Evolutionary conservation across 2,797 vertebrate species (phyloP).

Genomic region (Pagetopsis macropterus): DNA sequence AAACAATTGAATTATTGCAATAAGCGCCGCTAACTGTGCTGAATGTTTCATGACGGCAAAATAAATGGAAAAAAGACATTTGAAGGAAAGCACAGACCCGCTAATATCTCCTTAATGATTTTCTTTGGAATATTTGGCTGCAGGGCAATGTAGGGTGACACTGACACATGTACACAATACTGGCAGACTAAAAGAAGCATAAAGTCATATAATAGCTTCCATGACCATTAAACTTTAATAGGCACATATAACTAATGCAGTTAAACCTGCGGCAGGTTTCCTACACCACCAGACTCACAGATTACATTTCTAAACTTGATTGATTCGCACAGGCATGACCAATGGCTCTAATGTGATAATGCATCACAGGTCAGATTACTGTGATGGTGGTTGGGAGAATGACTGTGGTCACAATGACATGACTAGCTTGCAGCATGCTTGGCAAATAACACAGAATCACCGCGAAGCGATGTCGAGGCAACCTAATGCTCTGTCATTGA

Average conservation of each 20-base stretch:
- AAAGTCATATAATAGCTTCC: constrained; percentile 61
- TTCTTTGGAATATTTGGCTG: constrained; percentile 62
- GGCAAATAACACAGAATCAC: constrained; percentile 63
- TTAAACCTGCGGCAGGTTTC: constrained; percentile 59
- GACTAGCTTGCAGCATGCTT: constrained; percentile 48
- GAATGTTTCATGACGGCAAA: constrained; percentile 31
- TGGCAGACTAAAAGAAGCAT: constrained; percentile 55
- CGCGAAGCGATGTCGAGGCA: constrained; percentile 57
- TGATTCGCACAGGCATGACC: constrained; percentile 71
- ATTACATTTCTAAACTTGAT: constrained; percentile 69
- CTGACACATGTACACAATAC: constrained; percentile 75
- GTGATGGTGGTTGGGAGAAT: constrained; percentile 33
- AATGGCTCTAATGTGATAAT: constrained; percentile 65
- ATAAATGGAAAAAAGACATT: constrained; percentile 39
- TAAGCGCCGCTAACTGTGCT: constrained; percentile 16
- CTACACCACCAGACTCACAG: constrained; percentile 57
- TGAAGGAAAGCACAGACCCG: constrained; percentile 52
- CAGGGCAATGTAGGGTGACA: constrained; percentile 63
- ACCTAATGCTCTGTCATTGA: constrained; percentile 65
- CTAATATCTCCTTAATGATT: constrained; percentile 70
- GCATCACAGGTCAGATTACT: constrained; percentile 49
- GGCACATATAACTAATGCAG: constrained; percentile 67
- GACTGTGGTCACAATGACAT: constrained; percentile 48
- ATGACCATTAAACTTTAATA: constrained; percentile 76
- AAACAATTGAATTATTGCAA: constrained; percentile 26